Evolutionary conservation across 2,113 vertebrate genomes (phyloP).

Genomic region (Macquaria ambigua): DNA sequence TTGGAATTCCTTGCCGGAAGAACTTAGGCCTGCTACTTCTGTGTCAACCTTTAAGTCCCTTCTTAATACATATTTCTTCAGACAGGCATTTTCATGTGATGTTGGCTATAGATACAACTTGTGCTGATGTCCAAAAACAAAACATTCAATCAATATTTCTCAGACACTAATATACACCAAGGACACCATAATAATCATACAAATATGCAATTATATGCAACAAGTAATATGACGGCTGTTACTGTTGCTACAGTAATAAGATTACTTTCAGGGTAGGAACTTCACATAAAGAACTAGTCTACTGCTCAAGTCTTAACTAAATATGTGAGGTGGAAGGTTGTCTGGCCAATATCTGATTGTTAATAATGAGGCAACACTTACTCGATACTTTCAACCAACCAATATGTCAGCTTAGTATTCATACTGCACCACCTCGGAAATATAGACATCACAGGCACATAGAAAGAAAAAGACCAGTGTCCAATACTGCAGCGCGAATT

Average conservation of each 20-base stretch:
- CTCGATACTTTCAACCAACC: slow-evolving; percentile 36
- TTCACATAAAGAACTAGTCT: neutral
- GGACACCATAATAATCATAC: neutral
- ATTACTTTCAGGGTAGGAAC: neutral
- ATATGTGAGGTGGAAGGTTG: slow-evolving; percentile 9
- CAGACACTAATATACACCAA: neutral
- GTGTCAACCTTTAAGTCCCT: neutral
- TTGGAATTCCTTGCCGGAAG: neutral
- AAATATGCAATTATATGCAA: neutral
- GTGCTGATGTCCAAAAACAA: neutral
- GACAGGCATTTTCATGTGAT: neutral
- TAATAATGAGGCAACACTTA: slow-evolving; percentile 56
- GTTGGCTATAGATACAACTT: neutral
- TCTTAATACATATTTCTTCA: neutral
- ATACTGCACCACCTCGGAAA: slow-evolving; percentile 33
- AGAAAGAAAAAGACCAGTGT: slow-evolving; percentile 41
- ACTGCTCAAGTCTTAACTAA: slow-evolving; percentile 27
- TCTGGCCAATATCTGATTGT: slow-evolving; percentile 35
- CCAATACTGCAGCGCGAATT: slow-evolving; percentile 52
- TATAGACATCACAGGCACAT: slow-evolving; percentile 59
- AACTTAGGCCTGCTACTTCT: neutral
- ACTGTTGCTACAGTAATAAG: neutral
- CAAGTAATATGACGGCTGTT: neutral
- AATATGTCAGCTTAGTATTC: slow-evolving; percentile 49
- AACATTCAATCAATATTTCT: neutral